These are phyloP conservation scores for Lumbricus terrestris DNA, from an alignment of 2,888 invertebrate species.

Conservation along the genomic window DNA sequence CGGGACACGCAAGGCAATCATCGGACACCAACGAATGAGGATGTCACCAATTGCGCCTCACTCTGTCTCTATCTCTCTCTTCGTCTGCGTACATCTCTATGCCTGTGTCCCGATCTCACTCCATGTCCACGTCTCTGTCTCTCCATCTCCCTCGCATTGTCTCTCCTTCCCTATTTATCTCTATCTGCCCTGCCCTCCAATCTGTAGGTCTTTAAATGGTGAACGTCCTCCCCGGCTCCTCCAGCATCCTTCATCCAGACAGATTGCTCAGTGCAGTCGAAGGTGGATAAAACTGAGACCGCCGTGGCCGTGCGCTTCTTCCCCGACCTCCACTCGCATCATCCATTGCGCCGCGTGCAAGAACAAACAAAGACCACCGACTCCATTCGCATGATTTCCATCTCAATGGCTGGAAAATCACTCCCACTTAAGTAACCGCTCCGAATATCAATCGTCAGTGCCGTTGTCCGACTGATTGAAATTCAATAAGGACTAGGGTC, in stretches of 20 bases:
- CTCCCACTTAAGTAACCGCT: not conserved
- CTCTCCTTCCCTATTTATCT: not conserved
- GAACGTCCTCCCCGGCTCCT: not conserved
- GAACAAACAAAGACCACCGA: not conserved
- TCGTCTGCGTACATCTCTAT: not conserved
- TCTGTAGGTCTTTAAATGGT: not conserved
- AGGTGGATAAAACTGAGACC: not conserved
- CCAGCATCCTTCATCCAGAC: not conserved
- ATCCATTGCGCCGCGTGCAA: not conserved
- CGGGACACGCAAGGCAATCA: conserved; percentile 4
- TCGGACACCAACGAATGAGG: conserved; percentile 11
- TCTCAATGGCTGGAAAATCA: conserved; percentile 10
- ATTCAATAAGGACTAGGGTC: not conserved
- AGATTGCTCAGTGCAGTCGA: not conserved
- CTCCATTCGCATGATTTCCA: conserved; percentile 13
- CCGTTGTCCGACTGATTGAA: not conserved
- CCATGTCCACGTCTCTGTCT: not conserved
- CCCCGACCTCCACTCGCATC: not conserved
- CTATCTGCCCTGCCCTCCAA: not conserved
- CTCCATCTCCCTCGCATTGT: not conserved
- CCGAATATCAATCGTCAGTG: conserved; percentile 3
- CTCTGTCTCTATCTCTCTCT: not conserved
- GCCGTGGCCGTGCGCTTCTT: too few species aligned
- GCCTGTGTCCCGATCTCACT: not conserved
- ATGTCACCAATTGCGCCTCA: not conserved